A percentile compares a stretch with the other conserved stretches of the same genome.
Conservation (phyloP, 1,140 invertebrate species). For the Drosophila subobscura region DNA sequence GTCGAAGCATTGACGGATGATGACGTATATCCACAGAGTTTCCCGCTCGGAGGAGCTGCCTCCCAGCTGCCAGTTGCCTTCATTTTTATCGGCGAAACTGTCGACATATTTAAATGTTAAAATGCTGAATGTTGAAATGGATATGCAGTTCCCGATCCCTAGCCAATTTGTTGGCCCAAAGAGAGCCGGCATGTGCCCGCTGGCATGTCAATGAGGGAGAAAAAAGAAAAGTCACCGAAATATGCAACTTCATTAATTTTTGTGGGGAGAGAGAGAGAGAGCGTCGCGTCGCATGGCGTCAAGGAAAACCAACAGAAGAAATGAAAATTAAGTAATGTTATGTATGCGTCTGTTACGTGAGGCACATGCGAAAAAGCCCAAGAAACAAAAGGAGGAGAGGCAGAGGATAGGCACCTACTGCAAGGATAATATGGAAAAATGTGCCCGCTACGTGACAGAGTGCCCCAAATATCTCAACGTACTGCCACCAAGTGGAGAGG, state of each 20-base stretch:
- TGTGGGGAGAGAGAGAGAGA: not conserved
- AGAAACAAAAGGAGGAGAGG: slow-evolving; percentile 10
- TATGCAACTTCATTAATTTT: slow-evolving; percentile 64
- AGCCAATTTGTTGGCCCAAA: slow-evolving; percentile 1
- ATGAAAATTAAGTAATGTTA: slow-evolving; percentile 78
- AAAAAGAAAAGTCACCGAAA: slow-evolving; percentile 32
- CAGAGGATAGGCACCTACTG: slow-evolving; percentile 17
- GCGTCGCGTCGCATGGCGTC: not conserved
- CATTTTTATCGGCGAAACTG: slow-evolving; percentile 21
- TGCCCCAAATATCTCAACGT: slow-evolving; percentile 34
- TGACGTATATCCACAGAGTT: slow-evolving; percentile 19
- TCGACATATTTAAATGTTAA: slow-evolving; percentile 27
- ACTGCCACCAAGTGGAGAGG: not conserved
- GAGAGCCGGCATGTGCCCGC: slow-evolving; percentile 10
- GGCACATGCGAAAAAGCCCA: slow-evolving; percentile 46
- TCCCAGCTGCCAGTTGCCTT: not conserved
- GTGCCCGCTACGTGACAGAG: slow-evolving; percentile 60
- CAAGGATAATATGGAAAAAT: slow-evolving; percentile 69
- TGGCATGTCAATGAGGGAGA: not conserved
- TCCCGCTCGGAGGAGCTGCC: not conserved
- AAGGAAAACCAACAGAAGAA: slow-evolving; percentile 25
- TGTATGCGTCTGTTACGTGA: slow-evolving; percentile 81
- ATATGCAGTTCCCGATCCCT: not conserved
- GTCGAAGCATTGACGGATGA: slow-evolving; percentile 34
- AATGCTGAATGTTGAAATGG: not conserved